Evolutionary conservation across 2,888 invertebrate genomes (phyloP).

Genomic region (Carterocephalus palaemon): DNA sequence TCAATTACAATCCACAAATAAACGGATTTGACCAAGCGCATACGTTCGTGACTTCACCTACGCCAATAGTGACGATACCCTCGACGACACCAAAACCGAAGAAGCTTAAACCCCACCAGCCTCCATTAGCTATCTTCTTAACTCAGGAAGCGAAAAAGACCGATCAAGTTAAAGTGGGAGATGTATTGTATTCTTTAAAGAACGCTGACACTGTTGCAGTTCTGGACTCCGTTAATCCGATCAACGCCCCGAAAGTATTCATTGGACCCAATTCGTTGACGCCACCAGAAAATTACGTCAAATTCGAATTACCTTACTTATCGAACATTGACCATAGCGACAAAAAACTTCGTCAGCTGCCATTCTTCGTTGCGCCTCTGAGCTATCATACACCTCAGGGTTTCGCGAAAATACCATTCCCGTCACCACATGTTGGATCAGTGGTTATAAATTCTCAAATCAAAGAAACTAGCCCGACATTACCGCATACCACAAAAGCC

Average conservation of each 20-base stretch:
- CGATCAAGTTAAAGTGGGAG: conserved; percentile 80
- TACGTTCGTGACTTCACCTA: conserved; percentile 57
- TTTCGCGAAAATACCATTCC: conserved; percentile 91
- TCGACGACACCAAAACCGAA: conserved; percentile 71
- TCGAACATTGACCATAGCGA: conserved; percentile 86
- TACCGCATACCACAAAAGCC: conserved; percentile 36
- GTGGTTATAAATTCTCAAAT: conserved; percentile 84
- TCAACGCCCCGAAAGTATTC: conserved; percentile 86
- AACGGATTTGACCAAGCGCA: conserved; percentile 55
- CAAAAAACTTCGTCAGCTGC: conserved; percentile 84
- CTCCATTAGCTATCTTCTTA: conserved; percentile 90
- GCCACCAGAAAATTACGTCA: conserved; percentile 84
- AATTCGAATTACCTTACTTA: conserved; percentile 90
- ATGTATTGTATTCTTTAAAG: conserved; percentile 84
- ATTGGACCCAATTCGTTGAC: conserved; percentile 88
- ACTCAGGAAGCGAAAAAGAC: conserved; percentile 70
- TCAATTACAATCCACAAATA: conserved; percentile 54
- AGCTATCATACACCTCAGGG: conserved; percentile 91
- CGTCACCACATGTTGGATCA: conserved; percentile 91
- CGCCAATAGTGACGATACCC: conserved; percentile 62
- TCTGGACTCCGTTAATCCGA: conserved; percentile 83
- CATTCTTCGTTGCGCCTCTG: conserved; percentile 91
- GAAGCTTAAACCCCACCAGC: conserved; percentile 88
- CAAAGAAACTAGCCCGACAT: conserved; percentile 43
- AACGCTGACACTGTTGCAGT: conserved; percentile 87